These are phyloP conservation scores for Heteropelma amictum DNA, from an alignment of 2,888 invertebrate genomes.

Conservation along the genomic window DNA sequence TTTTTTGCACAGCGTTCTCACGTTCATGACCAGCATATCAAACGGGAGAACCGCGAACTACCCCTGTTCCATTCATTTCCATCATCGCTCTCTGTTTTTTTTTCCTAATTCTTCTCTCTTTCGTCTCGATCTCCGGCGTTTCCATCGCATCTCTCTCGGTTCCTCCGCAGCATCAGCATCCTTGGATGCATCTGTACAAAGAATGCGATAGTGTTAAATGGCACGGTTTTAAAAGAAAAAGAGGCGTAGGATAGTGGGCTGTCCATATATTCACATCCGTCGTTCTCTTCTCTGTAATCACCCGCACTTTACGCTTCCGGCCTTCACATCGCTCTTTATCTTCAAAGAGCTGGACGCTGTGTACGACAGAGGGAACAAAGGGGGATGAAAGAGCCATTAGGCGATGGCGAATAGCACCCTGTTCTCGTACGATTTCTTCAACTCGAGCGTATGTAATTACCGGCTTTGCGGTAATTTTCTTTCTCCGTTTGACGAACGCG, in stretches of 20 bases:
- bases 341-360: slow-evolving; percentile 55
- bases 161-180: slow-evolving; percentile 40
- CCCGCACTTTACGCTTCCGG: slow-evolving; percentile 63
- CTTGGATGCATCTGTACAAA: background rate
- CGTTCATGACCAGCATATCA: slow-evolving; percentile 27
- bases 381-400: slow-evolving; percentile 31
- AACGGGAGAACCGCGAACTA: slow-evolving; percentile 29
- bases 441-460: slow-evolving; percentile 58
- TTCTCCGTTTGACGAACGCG: slow-evolving; percentile 42
- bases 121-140: slow-evolving; percentile 19
- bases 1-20: slow-evolving; percentile 53
- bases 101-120: slow-evolving; percentile 41
- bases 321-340: slow-evolving; percentile 63
- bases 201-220: background rate
- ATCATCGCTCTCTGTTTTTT: slow-evolving; percentile 7
- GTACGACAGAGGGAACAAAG: slow-evolving; percentile 21
- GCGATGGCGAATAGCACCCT: slow-evolving; percentile 19
- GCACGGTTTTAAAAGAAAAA: slow-evolving; percentile 31
- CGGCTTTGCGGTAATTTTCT: slow-evolving; percentile 51
- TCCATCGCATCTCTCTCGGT: slow-evolving; percentile 20
- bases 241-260: slow-evolving; percentile 24
- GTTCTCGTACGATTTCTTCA: slow-evolving; percentile 52
- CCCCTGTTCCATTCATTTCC: slow-evolving; percentile 33
- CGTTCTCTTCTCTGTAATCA: slow-evolving; percentile 63
- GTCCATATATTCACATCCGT: slow-evolving; percentile 42